Percentiles rank a stretch among this genome's conserved stretches.
phyloP scores from a whole-genome alignment of 2,797 vertebrate genomes.

The Centroberyx gerrardi region DNA sequence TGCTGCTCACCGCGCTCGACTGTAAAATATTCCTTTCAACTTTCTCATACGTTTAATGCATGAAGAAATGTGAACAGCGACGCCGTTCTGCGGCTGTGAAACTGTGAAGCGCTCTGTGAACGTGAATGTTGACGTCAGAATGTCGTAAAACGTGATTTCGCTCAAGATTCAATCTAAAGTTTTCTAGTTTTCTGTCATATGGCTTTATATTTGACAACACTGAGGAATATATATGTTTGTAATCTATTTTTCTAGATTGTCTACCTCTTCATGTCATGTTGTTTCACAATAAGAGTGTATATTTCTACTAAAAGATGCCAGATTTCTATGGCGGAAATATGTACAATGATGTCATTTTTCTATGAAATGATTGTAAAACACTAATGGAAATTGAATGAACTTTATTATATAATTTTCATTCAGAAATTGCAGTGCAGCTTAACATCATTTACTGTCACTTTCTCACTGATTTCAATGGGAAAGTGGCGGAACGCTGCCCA shows the following conservation, averaged over 20 bases:
- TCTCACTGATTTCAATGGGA: neutral
- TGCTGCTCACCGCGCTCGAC: neutral
- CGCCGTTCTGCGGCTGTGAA: too few relatives aligned
- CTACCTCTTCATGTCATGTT: slow-evolving; percentile 54
- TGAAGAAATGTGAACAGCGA: slow-evolving; percentile 58
- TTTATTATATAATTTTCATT: slow-evolving; percentile 24
- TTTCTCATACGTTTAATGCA: slow-evolving; percentile 54
- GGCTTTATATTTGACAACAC: slow-evolving; percentile 41
- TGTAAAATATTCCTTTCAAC: slow-evolving; percentile 40
- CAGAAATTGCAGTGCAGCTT: neutral
- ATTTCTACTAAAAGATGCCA: slow-evolving; percentile 35
- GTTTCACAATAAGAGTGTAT: slow-evolving; percentile 42
- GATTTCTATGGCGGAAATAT: slow-evolving; percentile 14
- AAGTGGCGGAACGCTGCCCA: neutral
- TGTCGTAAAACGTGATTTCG: slow-evolving; percentile 44
- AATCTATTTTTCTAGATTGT: slow-evolving; percentile 79
- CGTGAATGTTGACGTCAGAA: slow-evolving; percentile 64
- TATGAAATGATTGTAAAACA: slow-evolving; percentile 46
- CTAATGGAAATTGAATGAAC: slow-evolving; percentile 17
- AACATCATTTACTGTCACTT: neutral
- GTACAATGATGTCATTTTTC: slow-evolving; percentile 66
- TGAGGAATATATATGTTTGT: slow-evolving; percentile 63
- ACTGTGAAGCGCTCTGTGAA: slow-evolving; percentile 8
- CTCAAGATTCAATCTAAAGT: neutral
- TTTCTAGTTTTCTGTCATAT: slow-evolving; percentile 49